Percentiles rank a stretch among this genome's conserved stretches.
Conservation (phyloP, 2,113 vertebrate species). For the Leptodactylus fuscus region DNA sequence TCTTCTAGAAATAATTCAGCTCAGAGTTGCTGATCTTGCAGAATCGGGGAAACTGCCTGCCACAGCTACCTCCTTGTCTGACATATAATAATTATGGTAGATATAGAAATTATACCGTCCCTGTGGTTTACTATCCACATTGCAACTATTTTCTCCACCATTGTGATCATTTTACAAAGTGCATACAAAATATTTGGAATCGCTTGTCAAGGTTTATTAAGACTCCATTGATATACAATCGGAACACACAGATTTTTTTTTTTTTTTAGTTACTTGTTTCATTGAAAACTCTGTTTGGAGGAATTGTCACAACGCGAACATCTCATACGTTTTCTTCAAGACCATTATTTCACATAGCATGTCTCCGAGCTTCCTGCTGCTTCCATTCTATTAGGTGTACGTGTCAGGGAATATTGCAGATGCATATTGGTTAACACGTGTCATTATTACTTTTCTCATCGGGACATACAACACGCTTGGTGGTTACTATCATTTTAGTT, state of each 20-base stretch:
- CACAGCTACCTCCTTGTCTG: constrained; percentile 20
- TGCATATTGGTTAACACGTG: too few species aligned
- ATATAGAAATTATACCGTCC: constrained; percentile 35
- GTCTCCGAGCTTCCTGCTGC: not conserved
- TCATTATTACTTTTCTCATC: too few species aligned
- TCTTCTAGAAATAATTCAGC: constrained; percentile 15
- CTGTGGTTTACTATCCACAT: constrained; percentile 17
- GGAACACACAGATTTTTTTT: not conserved
- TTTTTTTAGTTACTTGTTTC: not conserved
- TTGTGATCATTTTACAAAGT: constrained; percentile 14
- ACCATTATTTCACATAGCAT: not conserved
- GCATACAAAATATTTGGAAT: not conserved
- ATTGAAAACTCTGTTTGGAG: not conserved
- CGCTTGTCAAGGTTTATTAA: constrained; percentile 11
- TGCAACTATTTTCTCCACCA: not conserved
- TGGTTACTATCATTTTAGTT: too few species aligned
- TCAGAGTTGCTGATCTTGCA: constrained; percentile 26
- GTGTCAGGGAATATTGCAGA: too few species aligned
- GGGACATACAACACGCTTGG: too few species aligned
- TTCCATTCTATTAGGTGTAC: not conserved
- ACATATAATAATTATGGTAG: constrained; percentile 49
- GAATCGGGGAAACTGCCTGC: constrained; percentile 4
- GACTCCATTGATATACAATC: not conserved
- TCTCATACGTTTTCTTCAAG: not conserved
- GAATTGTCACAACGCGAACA: not conserved